A percentile compares a stretch with the other conserved stretches of the same genome.
Conservation (phyloP, 2,888 invertebrate species). For the Galerucella nymphaeae region DNA sequence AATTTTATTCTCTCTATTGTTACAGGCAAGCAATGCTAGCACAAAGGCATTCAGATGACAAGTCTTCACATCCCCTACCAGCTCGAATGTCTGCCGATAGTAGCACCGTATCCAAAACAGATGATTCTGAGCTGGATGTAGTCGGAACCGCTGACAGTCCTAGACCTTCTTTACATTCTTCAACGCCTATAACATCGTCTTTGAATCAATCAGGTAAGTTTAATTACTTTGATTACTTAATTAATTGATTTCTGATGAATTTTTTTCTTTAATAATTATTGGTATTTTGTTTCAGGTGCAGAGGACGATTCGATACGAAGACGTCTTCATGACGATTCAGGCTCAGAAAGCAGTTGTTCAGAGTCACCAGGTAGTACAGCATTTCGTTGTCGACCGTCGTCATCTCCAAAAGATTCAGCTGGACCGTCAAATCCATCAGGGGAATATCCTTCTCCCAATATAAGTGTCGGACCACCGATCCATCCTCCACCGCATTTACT, state of each 20-base stretch:
- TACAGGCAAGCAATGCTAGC: conserved; percentile 81
- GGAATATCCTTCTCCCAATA: conserved; percentile 87
- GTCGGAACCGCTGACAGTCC: conserved; percentile 89
- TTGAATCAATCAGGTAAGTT: conserved; percentile 59
- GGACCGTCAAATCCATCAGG: conserved; percentile 71
- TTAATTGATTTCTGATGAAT: neutral
- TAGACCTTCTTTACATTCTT: conserved; percentile 70
- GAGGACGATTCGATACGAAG: conserved; percentile 66
- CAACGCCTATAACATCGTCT: conserved; percentile 58
- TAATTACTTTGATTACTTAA: neutral
- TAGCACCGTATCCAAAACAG: conserved; percentile 72
- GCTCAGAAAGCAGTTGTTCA: conserved; percentile 80
- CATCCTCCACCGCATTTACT: conserved; percentile 89
- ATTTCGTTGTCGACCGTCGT: conserved; percentile 62
- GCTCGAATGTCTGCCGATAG: conserved; percentile 66
- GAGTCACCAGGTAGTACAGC: conserved; percentile 68
- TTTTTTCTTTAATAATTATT: neutral
- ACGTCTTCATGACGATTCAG: conserved; percentile 74
- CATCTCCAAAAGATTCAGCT: conserved; percentile 63
- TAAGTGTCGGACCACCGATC: conserved; percentile 92
- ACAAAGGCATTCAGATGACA: conserved; percentile 69
- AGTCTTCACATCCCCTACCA: conserved; percentile 66
- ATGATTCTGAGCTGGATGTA: conserved; percentile 90
- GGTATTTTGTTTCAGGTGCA: conserved; percentile 45
- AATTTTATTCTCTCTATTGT: conserved; percentile 56